phyloP scores from a whole-genome alignment of 2,888 invertebrate species.

The Eupithecia vulgata region DNA sequence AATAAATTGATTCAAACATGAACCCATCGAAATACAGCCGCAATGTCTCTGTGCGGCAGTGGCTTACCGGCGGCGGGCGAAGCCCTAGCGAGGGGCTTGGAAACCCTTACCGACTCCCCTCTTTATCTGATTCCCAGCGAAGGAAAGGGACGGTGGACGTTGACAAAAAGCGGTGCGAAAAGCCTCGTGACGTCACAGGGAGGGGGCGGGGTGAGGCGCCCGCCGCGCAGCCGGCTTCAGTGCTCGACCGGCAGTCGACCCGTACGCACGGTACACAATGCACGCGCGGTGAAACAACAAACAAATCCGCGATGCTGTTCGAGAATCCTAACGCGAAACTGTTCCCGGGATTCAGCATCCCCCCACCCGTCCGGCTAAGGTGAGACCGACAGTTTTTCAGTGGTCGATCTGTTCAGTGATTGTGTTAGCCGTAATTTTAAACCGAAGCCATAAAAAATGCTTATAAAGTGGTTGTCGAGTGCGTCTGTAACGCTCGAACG shows the following conservation, averaged over 20 bases:
- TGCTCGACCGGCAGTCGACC: constrained; percentile 72
- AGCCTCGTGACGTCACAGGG: constrained; percentile 75
- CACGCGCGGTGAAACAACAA: constrained; percentile 74
- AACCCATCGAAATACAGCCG: constrained; percentile 39
- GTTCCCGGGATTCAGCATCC: constrained; percentile 88
- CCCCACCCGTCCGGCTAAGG: constrained; percentile 87
- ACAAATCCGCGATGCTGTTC: constrained; percentile 86
- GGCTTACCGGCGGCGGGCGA: constrained; percentile 45
- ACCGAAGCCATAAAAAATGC: constrained; percentile 65
- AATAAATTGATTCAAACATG: constrained; percentile 30
- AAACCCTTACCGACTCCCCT: constrained; percentile 44
- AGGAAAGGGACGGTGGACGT: constrained; percentile 48
- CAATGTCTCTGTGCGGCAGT: constrained; percentile 42
- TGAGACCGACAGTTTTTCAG: constrained; percentile 53
- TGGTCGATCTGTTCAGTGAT: constrained; percentile 38
- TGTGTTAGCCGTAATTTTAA: constrained; percentile 61
- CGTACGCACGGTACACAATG: constrained; percentile 69
- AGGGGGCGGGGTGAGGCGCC: constrained; percentile 55
- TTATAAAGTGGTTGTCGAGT: constrained; percentile 63
- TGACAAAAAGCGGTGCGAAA: constrained; percentile 53
- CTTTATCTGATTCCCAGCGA: constrained; percentile 42
- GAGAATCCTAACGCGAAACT: constrained; percentile 89
- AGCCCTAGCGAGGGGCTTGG: constrained; percentile 56
- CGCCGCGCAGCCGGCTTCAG: constrained; percentile 58
- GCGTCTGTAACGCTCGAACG: constrained; percentile 62